phyloP scores from a whole-genome alignment of 2,797 vertebrate genomes.

The Numenius phaeopus region DNA sequence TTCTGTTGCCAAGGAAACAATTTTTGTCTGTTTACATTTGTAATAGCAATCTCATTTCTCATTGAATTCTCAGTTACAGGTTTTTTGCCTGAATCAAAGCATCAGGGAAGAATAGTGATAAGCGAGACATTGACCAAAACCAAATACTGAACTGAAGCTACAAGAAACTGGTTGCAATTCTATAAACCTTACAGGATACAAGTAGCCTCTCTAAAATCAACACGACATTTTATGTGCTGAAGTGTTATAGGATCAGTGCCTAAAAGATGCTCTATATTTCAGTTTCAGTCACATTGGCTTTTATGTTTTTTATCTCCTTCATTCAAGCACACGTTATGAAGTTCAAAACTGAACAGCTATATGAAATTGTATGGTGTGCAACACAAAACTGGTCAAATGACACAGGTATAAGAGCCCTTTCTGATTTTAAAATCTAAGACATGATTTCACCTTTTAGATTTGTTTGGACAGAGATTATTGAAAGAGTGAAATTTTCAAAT shows the following conservation, averaged over 20 bases:
- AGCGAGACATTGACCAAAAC: background rate
- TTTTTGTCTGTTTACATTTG: background rate
- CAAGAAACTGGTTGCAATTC: background rate
- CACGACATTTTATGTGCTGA: background rate
- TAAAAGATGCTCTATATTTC: background rate
- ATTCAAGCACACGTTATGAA: background rate
- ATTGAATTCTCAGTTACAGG: background rate
- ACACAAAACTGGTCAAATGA: background rate
- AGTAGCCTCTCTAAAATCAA: background rate
- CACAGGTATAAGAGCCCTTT: background rate
- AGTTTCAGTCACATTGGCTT: background rate
- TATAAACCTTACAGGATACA: background rate
- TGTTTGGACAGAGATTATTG: background rate
- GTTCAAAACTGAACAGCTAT: background rate
- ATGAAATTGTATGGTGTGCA: background rate
- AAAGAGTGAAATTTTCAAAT: background rate
- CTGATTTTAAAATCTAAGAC: background rate
- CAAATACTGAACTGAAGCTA: background rate
- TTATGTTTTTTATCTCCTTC: background rate
- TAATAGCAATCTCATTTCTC: background rate
- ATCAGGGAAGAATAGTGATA: background rate
- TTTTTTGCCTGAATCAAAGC: background rate
- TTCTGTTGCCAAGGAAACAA: conserved; percentile 27
- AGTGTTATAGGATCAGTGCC: background rate
- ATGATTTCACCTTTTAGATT: background rate